A percentile compares a stretch with the other conserved stretches of the same genome.
These are phyloP conservation scores for Ormyrus rosae DNA, from an alignment of 2,888 invertebrate genomes.

Conservation along the genomic window DNA sequence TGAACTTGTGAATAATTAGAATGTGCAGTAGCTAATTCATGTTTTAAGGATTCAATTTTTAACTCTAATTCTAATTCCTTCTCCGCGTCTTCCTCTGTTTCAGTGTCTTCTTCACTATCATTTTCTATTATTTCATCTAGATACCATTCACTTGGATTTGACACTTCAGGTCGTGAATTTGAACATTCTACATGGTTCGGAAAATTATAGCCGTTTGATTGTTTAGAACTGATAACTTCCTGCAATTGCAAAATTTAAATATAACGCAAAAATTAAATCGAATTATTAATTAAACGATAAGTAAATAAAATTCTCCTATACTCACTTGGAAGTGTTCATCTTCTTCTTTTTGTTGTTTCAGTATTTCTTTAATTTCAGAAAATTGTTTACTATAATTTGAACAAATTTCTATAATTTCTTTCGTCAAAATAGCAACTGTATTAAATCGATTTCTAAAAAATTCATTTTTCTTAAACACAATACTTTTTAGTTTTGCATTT, in stretches of 20 bases:
- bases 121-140: background rate
- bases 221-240: no score
- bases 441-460: constrained; percentile 5
- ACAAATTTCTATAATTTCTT: constrained; percentile 15
- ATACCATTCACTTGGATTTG: no score
- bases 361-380: constrained; percentile 1
- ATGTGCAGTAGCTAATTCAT: background rate
- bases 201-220: no score
- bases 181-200: no score
- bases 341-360: background rate
- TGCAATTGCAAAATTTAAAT: background rate
- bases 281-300: no score
- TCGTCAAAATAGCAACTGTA: background rate
- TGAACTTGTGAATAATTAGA: background rate
- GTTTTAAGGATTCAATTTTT: background rate
- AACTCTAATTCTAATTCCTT: background rate
- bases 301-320: background rate
- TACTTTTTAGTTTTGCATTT: constrained; percentile 1
- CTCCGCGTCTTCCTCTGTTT: background rate
- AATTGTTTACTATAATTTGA: constrained; percentile 19
- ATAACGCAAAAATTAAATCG: background rate
- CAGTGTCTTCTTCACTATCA: background rate
- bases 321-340: background rate
- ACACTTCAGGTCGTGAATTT: no score
- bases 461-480: background rate